Percentiles rank a stretch among this genome's conserved stretches.
phyloP scores from a whole-genome alignment of 2,888 invertebrate species.

The Morpho achilles region DNA sequence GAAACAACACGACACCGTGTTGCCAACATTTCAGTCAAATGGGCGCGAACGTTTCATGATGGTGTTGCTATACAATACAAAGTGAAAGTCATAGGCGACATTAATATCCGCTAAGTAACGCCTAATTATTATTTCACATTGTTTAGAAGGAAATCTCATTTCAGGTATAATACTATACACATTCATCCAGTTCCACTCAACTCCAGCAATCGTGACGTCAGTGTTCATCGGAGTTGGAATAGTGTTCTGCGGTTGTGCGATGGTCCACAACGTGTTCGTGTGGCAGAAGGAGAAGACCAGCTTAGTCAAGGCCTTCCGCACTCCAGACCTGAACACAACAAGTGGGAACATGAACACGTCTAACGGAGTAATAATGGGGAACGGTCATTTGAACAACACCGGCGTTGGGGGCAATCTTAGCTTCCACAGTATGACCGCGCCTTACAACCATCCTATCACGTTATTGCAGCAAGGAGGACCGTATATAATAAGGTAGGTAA shows the following conservation, averaged over 20 bases:
- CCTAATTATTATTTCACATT: no score
- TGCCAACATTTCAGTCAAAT: no score
- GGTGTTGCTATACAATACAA: no score
- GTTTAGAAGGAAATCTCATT: slow-evolving; percentile 35
- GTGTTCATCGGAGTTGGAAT: slow-evolving; percentile 93
- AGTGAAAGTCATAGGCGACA: no score
- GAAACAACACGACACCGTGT: no score
- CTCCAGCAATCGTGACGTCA: slow-evolving; percentile 94
- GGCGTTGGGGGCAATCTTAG: slow-evolving; percentile 58
- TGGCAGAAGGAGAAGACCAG: slow-evolving; percentile 96
- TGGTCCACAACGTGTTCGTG: slow-evolving; percentile 96
- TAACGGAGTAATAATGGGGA: slow-evolving; percentile 58
- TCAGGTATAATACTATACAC: slow-evolving; percentile 94
- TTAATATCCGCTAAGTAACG: no score
- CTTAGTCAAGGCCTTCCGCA: slow-evolving; percentile 82
- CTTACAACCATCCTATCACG: slow-evolving; percentile 69
- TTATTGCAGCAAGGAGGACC: slow-evolving; percentile 75
- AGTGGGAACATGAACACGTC: slow-evolving; percentile 53
- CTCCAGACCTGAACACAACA: slow-evolving; percentile 51
- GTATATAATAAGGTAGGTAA: slow-evolving; percentile 78
- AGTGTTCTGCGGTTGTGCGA: slow-evolving; percentile 94
- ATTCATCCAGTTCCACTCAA: slow-evolving; percentile 94
- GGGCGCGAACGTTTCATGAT: no score
- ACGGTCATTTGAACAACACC: slow-evolving; percentile 66
- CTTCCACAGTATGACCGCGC: slow-evolving; percentile 62